Conservation (phyloP, 2,888 invertebrate genomes). For the Stenurella melanura region DNA sequence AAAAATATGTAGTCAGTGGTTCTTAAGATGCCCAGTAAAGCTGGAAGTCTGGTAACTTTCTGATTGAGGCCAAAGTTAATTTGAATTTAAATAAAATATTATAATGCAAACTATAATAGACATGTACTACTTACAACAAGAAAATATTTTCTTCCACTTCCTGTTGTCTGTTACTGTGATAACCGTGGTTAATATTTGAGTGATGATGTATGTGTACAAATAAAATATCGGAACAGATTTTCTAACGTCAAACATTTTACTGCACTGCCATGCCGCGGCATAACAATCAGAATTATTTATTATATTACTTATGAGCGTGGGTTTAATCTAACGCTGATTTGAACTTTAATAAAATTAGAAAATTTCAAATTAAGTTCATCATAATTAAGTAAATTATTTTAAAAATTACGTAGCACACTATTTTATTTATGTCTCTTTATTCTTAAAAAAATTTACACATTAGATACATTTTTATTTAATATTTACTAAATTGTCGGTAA, state of each 20-base stretch:
- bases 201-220: slow-evolving; percentile 37
- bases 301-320: too few relatives aligned
- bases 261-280: neutral
- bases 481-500: too few relatives aligned
- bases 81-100: slow-evolving; percentile 22
- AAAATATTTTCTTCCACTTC: slow-evolving; percentile 48
- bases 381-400: too few relatives aligned
- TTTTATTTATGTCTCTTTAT: too few relatives aligned
- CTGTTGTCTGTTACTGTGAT: slow-evolving; percentile 51
- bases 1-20: too few relatives aligned
- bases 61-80: slow-evolving; percentile 17
- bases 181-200: slow-evolving; percentile 50
- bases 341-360: too few relatives aligned
- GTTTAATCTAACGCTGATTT: too few relatives aligned
- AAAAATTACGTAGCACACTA: too few relatives aligned
- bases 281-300: neutral
- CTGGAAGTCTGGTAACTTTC: neutral
- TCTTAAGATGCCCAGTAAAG: neutral
- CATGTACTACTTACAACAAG: slow-evolving; percentile 49
- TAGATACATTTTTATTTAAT: too few relatives aligned
- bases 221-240: slow-evolving; percentile 9
- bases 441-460: too few relatives aligned
- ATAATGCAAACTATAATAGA: slow-evolving; percentile 43
- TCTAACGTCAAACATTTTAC: neutral
- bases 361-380: too few relatives aligned